Conservation (phyloP, 2,113 vertebrate genomes). For the Alethe diademata region DNA sequence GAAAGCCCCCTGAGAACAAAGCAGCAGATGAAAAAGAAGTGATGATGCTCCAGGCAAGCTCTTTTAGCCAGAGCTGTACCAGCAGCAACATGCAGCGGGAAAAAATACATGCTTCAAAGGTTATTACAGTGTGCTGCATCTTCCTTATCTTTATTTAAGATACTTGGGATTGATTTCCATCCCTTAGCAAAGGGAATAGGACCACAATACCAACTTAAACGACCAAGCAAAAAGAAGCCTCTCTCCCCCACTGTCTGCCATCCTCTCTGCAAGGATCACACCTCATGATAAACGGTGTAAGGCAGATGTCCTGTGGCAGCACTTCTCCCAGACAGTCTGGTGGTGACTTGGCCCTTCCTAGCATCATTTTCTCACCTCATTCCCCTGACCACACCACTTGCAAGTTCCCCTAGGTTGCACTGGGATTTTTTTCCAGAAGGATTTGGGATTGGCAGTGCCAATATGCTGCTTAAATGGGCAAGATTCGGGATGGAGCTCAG, state of each 20-base stretch:
- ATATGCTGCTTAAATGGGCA: not conserved
- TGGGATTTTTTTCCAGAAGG: not conserved
- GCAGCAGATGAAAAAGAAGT: constrained; percentile 37
- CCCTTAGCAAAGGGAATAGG: not conserved
- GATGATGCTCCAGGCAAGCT: constrained; percentile 2
- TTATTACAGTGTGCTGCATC: not conserved
- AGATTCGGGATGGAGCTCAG: not conserved
- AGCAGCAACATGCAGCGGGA: not conserved
- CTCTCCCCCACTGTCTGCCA: not conserved
- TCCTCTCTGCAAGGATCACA: not conserved
- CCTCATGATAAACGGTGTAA: accelerated
- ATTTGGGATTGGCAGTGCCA: accelerated
- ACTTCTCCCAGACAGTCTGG: accelerated
- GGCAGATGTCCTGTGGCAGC: accelerated
- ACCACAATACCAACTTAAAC: not conserved
- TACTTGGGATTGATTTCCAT: not conserved
- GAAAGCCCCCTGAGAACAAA: constrained; percentile 28
- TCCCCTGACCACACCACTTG: accelerated
- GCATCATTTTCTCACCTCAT: not conserved
- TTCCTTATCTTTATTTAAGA: not conserved
- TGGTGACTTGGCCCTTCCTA: not conserved
- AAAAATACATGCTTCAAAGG: not conserved
- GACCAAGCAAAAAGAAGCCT: not conserved
- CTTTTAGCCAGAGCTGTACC: not conserved
- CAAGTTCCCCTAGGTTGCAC: accelerated